These are phyloP conservation scores for Gymnothorax javanicus DNA, from an alignment of 2,797 vertebrate species.

Conservation along the genomic window DNA sequence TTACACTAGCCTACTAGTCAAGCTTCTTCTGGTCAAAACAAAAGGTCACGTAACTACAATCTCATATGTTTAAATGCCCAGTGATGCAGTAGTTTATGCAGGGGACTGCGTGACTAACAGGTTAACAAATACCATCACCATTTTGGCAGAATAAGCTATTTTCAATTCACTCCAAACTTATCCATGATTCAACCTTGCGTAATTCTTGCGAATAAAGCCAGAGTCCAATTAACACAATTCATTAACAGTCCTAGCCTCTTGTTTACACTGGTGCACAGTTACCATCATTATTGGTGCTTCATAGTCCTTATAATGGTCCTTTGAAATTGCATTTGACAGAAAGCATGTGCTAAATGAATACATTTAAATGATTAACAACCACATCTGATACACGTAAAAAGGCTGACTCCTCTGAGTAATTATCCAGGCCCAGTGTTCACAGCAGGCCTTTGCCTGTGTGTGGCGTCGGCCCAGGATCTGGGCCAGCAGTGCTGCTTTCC, in stretches of 20 bases:
- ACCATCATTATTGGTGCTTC: background rate
- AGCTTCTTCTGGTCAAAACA: too few species aligned
- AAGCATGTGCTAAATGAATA: constrained; percentile 17
- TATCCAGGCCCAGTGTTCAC: background rate
- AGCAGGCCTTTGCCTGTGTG: background rate
- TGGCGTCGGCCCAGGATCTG: background rate
- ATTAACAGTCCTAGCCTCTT: background rate
- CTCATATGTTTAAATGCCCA: too few species aligned
- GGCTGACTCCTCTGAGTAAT: background rate
- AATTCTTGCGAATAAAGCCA: background rate
- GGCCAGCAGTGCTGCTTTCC: background rate
- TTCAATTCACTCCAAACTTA: background rate
- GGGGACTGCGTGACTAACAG: too few species aligned
- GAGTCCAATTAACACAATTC: background rate
- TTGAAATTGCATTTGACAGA: background rate
- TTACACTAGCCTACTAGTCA: too few species aligned
- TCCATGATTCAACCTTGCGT: background rate
- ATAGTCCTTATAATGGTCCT: background rate
- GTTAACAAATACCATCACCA: background rate
- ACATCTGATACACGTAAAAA: background rate
- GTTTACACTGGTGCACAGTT: background rate
- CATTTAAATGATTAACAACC: constrained; percentile 4
- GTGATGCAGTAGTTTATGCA: too few species aligned
- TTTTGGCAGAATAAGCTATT: background rate
- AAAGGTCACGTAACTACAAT: too few species aligned